Evolutionary conservation across 2,113 vertebrate species (phyloP), one percentile per base, ranked within the genome.

Genomic region (Zingel zingel): DNA sequence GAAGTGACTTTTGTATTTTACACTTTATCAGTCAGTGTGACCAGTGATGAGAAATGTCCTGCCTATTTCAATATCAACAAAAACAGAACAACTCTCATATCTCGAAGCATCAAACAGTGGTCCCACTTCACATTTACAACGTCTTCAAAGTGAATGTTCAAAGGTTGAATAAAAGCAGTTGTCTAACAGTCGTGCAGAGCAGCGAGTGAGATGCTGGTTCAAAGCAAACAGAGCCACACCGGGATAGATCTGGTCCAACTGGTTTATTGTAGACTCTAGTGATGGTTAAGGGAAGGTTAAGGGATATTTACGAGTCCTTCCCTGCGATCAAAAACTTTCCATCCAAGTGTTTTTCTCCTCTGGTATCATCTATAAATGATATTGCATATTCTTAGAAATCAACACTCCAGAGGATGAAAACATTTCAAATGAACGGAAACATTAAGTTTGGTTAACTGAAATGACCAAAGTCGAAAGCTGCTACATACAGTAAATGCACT

Each of bases 171-270:
- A 27, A 36, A 67, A 51, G 15, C 19, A 10, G 12, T 53, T n/a
- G 19, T 62, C 19, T 51, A 5, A 50, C 51, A 43, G 67, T 54
- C 21, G 16, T 11, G 57, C 36, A 2, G 63, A 66, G 70, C 78
- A 30, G 51, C 18, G 5, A 33, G 53, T 13, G 10, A 84, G 79
- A 75, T 56, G 47, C 83, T 70, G 84, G 66, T 70, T 77, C 68
- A 86, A 82, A 88, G 56, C 91, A 93, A 93, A 93, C 88, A 93
- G 18, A 80, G 53, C 79, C 12, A 66, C 16, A 65, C 73, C 59
- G 71, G 74, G 74, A 78, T 4, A 64, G 50, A 89, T 92, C 91
- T 57, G 77, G 90, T 91, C 80, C 0, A 27, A 89, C 92, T 82
- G 90, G 91, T 93, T 91, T 51, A 61, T 9, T 50, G 11, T 36